Conservation (phyloP, 35 echinoderm and acorn worm species). For the Heliocidaris tuberculata region DNA sequence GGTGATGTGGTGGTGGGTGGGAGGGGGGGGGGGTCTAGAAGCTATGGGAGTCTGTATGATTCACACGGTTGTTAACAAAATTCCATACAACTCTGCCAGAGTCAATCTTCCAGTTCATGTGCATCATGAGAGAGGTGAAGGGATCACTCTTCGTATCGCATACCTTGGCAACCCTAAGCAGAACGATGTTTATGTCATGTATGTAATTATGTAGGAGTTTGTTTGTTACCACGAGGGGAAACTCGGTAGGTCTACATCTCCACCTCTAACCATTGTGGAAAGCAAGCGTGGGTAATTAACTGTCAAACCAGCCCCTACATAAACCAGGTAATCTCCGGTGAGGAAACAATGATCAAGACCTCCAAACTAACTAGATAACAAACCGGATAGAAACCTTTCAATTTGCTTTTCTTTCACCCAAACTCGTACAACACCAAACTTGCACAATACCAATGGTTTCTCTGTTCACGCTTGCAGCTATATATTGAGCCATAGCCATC, state of each 20-base stretch:
- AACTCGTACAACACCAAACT: neutral
- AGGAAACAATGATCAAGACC: neutral
- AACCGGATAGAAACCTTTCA: neutral
- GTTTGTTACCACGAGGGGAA: neutral
- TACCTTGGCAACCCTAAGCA: no score
- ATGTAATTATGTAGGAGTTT: neutral
- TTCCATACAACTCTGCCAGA: neutral
- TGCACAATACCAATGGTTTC: neutral
- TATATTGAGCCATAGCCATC: neutral
- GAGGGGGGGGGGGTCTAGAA: neutral
- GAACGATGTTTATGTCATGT: no score
- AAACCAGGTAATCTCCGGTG: neutral
- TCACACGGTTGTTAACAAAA: neutral
- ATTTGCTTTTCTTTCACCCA: neutral
- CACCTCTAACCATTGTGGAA: neutral
- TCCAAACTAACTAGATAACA: neutral
- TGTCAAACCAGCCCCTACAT: neutral
- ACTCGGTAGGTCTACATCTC: neutral
- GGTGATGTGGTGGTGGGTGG: neutral
- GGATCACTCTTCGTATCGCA: no score
- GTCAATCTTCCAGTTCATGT: neutral
- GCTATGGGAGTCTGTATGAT: neutral
- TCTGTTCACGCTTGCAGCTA: neutral
- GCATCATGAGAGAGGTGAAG: neutral
- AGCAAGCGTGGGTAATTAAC: neutral